Percentiles rank a stretch among this genome's conserved stretches.
Evolutionary conservation across 2,797 vertebrate species (phyloP).

Genomic region (Euthynnus affinis): DNA sequence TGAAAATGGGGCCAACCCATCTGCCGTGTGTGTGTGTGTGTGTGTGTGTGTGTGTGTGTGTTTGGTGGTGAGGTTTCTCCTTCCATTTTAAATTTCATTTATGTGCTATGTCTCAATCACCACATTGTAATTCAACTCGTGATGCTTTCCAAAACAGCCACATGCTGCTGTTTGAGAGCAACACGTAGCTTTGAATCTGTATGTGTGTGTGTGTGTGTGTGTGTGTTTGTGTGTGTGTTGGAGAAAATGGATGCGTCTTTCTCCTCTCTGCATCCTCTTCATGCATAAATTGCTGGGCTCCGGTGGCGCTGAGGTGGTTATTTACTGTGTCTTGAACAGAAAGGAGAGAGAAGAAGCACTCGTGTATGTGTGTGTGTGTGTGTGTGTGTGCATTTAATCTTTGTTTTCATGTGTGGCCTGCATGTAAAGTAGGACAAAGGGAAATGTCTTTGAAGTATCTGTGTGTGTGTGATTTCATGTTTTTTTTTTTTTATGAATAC

Average conservation of each 20-base stretch:
- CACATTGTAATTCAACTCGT: slow-evolving; percentile 62
- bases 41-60: slow-evolving; percentile 11
- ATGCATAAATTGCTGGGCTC: slow-evolving; percentile 50
- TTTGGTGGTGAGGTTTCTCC: neutral
- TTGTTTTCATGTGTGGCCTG: slow-evolving; percentile 43
- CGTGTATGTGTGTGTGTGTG: slow-evolving; percentile 4
- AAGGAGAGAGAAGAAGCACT: neutral
- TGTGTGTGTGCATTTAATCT: slow-evolving; percentile 8
- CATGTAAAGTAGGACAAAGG: slow-evolving; percentile 50
- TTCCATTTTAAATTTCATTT: slow-evolving; percentile 59
- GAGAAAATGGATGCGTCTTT: slow-evolving; percentile 20
- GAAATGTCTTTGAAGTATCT: slow-evolving; percentile 44
- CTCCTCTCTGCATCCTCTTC: slow-evolving; percentile 37
- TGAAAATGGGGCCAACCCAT: slow-evolving; percentile 29
- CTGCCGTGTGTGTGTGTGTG: slow-evolving; percentile 1
- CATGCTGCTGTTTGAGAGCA: slow-evolving; percentile 17
- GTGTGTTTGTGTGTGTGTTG: neutral
- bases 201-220: slow-evolving; percentile 13
- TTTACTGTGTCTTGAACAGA: slow-evolving; percentile 42
- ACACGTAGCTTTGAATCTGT: neutral
- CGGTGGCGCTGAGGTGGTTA: slow-evolving; percentile 29
- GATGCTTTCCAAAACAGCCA: slow-evolving; percentile 48
- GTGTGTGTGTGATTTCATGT: slow-evolving; percentile 45
- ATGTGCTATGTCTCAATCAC: slow-evolving; percentile 54
- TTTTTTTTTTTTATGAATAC: slow-evolving; percentile 53